Percentiles rank a stretch among this genome's conserved stretches.
phyloP scores from a whole-genome alignment of 2,888 invertebrate genomes.

The Azorinus chamasolen region DNA sequence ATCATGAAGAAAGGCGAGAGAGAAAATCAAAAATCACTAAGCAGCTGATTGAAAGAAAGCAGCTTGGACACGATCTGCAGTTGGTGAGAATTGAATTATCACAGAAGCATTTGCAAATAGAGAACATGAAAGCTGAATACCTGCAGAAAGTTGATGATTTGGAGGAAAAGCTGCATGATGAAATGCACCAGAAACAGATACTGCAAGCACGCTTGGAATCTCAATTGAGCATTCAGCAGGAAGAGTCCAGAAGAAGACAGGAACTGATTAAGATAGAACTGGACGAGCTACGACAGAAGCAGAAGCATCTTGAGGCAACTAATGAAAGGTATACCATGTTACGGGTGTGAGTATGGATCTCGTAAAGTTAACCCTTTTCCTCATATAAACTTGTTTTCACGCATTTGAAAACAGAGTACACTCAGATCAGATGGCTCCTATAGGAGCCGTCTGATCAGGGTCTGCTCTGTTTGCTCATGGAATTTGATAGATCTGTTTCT shows the following conservation, averaged over 20 bases:
- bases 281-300: conserved; percentile 82
- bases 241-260: conserved; percentile 82
- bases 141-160: conserved; percentile 84
- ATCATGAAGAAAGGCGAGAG: conserved; percentile 65
- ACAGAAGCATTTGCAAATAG: conserved; percentile 84
- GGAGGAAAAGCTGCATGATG: conserved; percentile 85
- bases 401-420: no score
- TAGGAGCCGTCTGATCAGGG: no score
- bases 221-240: conserved; percentile 84
- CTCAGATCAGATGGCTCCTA: no score
- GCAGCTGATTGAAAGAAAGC: conserved; percentile 85
- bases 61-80: conserved; percentile 85
- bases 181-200: conserved; percentile 85
- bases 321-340: conserved; percentile 79
- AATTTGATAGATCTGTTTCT: no score
- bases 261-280: conserved; percentile 82
- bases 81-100: conserved; percentile 86
- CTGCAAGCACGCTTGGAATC: conserved; percentile 84
- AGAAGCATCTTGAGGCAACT: conserved; percentile 84
- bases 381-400: no score
- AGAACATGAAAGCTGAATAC: conserved; percentile 85
- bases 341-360: no score
- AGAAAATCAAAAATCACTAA: conserved; percentile 80
- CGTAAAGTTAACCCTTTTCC: no score
- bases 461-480: no score